These are phyloP conservation scores for Paramormyrops kingsleyae DNA, from an alignment of 2,113 vertebrate species.

Conservation along the genomic window DNA sequence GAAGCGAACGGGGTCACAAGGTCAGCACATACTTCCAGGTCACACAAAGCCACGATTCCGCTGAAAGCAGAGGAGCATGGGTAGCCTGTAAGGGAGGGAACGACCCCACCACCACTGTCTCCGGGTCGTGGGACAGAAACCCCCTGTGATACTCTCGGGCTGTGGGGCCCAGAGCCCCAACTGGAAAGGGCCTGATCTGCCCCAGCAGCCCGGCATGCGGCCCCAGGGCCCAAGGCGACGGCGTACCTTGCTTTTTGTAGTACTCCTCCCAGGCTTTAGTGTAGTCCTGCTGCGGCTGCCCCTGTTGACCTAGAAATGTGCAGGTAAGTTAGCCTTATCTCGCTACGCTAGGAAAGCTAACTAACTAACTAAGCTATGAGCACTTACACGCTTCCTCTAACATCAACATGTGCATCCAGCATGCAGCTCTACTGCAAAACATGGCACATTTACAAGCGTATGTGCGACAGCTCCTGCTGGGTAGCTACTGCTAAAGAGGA, in stretches of 20 bases:
- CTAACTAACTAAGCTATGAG: background rate
- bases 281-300: constrained; percentile 69
- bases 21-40: too few species aligned
- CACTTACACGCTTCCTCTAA: background rate
- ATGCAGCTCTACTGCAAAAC: background rate
- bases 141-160: constrained; percentile 57
- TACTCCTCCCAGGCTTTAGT: constrained; percentile 74
- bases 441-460: background rate
- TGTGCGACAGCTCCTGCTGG: background rate
- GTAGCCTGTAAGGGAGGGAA: constrained; percentile 59
- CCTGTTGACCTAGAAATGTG: constrained; percentile 62
- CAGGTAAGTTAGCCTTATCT: background rate
- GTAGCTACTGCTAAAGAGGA: background rate
- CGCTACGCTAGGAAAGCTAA: background rate
- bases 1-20: background rate
- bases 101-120: constrained; percentile 56
- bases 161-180: constrained; percentile 49
- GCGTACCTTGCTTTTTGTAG: constrained; percentile 73
- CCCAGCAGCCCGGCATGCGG: constrained; percentile 42
- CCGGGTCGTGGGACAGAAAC: constrained; percentile 57
- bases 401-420: background rate
- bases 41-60: background rate
- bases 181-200: constrained; percentile 34
- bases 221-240: background rate
- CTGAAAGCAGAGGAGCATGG: background rate